Conservation (phyloP, 2,888 invertebrate species). For the Acholoe squamosa region DNA sequence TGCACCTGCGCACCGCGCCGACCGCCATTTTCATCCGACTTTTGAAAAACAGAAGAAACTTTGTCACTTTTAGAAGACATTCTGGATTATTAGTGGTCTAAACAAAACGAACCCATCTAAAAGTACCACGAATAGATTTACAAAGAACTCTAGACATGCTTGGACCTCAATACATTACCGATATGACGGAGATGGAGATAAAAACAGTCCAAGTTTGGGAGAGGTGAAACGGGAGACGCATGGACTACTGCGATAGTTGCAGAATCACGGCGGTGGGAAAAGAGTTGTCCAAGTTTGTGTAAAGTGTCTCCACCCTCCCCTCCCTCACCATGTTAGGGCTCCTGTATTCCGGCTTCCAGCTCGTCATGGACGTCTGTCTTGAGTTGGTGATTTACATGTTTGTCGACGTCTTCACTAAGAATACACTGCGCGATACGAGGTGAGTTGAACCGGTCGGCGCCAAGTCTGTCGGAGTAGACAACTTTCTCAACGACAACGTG, state of each 20-base stretch:
- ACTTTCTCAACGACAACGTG: no score
- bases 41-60: slow-evolving; percentile 64
- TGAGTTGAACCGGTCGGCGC: slow-evolving; percentile 68
- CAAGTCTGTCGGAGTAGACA: no score
- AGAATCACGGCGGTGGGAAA: not conserved
- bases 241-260: not conserved
- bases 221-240: not conserved
- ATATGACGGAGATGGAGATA: not conserved
- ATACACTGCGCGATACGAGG: slow-evolving; percentile 75
- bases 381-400: slow-evolving; percentile 76
- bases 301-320: no score
- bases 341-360: slow-evolving; percentile 66
- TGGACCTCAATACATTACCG: not conserved
- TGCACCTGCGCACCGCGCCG: slow-evolving; percentile 54
- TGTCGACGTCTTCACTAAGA: slow-evolving; percentile 76
- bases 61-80: slow-evolving; percentile 1
- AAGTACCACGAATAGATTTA: not conserved
- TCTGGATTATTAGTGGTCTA: not conserved
- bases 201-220: not conserved
- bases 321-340: slow-evolving; percentile 66
- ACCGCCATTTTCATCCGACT: slow-evolving; percentile 66
- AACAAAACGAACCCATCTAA: not conserved
- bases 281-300: not conserved
- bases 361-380: slow-evolving; percentile 71
- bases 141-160: not conserved